These are phyloP conservation scores for Panonychus citri DNA, from an alignment of 1,140 invertebrate species.

Conservation along the genomic window DNA sequence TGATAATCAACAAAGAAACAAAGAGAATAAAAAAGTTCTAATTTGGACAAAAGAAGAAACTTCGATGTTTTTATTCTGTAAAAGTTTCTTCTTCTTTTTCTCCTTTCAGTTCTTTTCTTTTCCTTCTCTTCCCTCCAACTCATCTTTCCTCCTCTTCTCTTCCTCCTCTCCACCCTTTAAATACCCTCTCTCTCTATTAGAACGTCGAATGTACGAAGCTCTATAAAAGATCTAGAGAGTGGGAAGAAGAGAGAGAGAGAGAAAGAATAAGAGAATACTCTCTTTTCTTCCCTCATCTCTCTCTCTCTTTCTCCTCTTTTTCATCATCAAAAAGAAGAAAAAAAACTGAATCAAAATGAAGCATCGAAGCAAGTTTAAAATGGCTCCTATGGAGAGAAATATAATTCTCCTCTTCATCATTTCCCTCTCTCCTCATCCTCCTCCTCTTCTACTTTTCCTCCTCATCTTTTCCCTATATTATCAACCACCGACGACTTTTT, in stretches of 20 bases:
- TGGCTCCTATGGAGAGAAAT: too few species aligned
- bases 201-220: not conserved
- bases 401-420: not conserved
- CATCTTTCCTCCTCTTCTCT: not conserved
- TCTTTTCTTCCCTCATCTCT: not conserved
- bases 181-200: not conserved
- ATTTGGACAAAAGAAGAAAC: too few species aligned
- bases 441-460: not conserved
- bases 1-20: too few species aligned
- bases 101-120: too few species aligned
- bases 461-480: not conserved
- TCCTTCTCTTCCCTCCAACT: too few species aligned
- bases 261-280: not conserved
- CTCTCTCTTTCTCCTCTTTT: not conserved
- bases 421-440: not conserved
- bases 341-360: not conserved
- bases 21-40: too few species aligned
- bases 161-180: not conserved
- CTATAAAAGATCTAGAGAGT: not conserved
- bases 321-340: not conserved
- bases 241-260: not conserved
- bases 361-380: not conserved
- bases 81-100: too few species aligned
- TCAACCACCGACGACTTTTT: not conserved
- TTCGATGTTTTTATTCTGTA: too few species aligned